Conservation (phyloP, 2,888 invertebrate genomes). For the Cecidostiba fungosa region DNA sequence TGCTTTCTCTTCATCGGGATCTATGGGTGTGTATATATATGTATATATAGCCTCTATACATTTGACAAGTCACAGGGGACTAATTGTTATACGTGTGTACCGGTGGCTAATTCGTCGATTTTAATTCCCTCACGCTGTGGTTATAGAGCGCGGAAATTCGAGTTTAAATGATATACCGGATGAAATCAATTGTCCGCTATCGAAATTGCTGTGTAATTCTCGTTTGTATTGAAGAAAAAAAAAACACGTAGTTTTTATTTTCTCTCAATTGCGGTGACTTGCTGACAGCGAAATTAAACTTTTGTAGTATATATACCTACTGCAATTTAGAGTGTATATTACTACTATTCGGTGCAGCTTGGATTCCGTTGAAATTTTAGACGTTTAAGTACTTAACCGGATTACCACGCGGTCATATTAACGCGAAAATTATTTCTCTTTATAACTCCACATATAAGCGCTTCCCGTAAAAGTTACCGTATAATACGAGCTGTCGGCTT, state of each 20-base stretch:
- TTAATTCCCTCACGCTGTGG: background rate
- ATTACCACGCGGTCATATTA: background rate
- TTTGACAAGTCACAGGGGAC: background rate
- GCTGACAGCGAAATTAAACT: no score
- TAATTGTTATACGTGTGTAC: background rate
- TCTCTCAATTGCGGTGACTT: no score
- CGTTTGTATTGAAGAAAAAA: no score
- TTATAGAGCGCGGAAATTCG: background rate
- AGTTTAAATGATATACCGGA: background rate
- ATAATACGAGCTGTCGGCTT: background rate
- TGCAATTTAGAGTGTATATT: background rate
- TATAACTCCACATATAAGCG: background rate
- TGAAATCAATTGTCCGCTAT: background rate
- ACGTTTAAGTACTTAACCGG: background rate
- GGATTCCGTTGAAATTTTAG: background rate
- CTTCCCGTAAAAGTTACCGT: background rate
- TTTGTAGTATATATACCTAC: no score
- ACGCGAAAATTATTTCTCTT: constrained; percentile 18
- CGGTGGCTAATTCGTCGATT: constrained; percentile 4
- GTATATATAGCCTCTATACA: no score
- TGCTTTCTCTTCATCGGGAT: background rate
- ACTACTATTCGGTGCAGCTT: background rate
- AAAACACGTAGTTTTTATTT: no score
- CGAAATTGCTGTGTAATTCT: no score
- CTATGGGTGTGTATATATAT: background rate